Conservation (phyloP, 1,140 invertebrate species). For the Scaptomyza montana region DNA sequence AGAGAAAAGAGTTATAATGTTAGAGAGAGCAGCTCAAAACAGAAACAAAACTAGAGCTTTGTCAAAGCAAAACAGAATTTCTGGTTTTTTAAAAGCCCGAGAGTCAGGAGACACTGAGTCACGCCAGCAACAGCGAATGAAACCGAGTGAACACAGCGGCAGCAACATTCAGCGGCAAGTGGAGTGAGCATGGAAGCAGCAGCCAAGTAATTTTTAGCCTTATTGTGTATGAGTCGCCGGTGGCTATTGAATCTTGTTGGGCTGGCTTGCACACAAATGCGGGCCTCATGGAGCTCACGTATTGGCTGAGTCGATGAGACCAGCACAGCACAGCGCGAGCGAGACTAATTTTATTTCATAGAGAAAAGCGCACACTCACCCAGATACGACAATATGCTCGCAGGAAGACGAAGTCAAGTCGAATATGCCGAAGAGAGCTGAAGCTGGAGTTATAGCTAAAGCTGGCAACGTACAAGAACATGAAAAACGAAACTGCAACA, state of each 20-base stretch:
- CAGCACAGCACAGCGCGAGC: conserved; percentile 5
- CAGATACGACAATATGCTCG: conserved; percentile 2
- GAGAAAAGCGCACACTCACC: conserved; percentile 13
- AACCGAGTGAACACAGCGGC: conserved; percentile 53
- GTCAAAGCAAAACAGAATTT: conserved; percentile 66
- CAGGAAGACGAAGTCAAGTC: conserved; percentile 24
- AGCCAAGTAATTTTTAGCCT: conserved; percentile 55
- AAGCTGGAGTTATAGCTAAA: conserved; percentile 5
- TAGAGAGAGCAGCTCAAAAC: conserved; percentile 8
- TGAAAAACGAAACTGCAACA: conserved; percentile 82
- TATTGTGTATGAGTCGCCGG: conserved; percentile 66
- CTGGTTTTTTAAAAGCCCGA: conserved; percentile 38
- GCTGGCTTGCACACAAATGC: conserved; percentile 43
- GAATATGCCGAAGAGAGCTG: conserved; percentile 23
- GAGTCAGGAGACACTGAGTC: conserved; percentile 42
- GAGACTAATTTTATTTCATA: conserved; percentile 26
- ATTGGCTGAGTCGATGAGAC: neutral
- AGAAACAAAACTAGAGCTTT: conserved; percentile 32
- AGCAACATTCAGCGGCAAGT: conserved; percentile 41
- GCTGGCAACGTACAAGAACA: conserved; percentile 64
- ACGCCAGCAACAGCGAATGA: conserved; percentile 27
- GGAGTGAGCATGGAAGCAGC: conserved; percentile 39
- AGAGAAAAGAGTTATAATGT: neutral
- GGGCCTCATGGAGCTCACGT: conserved; percentile 27
- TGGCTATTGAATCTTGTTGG: conserved; percentile 75